Base-by-base conservation (phyloP, 2,888 invertebrate genomes). In the Bibio marci region DNA sequence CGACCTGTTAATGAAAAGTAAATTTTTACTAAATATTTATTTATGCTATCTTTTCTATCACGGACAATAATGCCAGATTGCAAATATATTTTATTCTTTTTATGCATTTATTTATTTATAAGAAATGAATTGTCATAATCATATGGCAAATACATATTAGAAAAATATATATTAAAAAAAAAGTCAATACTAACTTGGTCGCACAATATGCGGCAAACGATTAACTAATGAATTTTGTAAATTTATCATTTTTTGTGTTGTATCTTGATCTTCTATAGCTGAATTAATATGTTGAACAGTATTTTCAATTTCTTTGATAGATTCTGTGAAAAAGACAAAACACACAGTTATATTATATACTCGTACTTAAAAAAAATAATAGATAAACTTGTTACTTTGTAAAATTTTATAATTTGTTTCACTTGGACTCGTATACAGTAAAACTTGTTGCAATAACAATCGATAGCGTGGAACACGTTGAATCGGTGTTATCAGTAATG, bases 391-490 rank as follows among this genome's bases (percentile, higher is more conserved):
- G 42, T 43, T 50, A 71, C 71, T 67, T 53, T 65, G 64, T 1
- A 73, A 53, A 12, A 60, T 51, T 43, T 57, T 57, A 49, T 69
- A 72, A 49, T 76, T 73, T 30, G 62, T 58, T 51, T 76, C 71
- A 11, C 64, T 63, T 13, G 58, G 57, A 31, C 67, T 58, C 1
- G 77, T 76, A 45, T 73, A 68, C 19, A 69, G 62, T 22, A 78
- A 50, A 8, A 83, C 67, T 54, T 81, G 77, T 50, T 74, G 71
- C 37, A 83, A 57, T 12, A 83, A 59, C 32, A 83, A 60, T 50
- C 76, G 73, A 54, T 83, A 83, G 36, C 82, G 67, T 2, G 83
- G 83, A 37, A 85, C 69, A 49, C 83, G 64, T 55, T 85, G 83
- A 48, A 85, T 78, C 12, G 83, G 83, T 3, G 75, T 73, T 46